Conservation (phyloP, 2,113 vertebrate species). For the Festucalex cinctus region DNA sequence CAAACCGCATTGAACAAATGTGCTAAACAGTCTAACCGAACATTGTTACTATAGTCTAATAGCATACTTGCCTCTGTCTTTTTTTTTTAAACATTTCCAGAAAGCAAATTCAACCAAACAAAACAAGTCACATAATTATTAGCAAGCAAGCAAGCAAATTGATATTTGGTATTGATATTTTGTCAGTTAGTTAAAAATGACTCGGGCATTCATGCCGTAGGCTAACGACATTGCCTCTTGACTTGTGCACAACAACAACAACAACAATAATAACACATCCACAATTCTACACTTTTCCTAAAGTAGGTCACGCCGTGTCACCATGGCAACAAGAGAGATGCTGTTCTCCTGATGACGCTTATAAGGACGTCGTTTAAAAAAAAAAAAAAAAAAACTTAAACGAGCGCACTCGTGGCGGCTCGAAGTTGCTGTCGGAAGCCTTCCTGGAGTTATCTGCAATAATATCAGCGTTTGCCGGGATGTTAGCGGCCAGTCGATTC, state of each 20-base stretch:
- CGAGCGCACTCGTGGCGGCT: not conserved
- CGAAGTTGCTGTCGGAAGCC: slow-evolving; percentile 2
- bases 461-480: slow-evolving; percentile 60
- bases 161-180: not conserved
- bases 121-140: not conserved
- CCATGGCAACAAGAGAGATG: slow-evolving; percentile 6
- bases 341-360: not conserved
- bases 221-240: not conserved
- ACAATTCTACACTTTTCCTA: not conserved
- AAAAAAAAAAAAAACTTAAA: slow-evolving; percentile 6
- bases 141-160: not conserved
- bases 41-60: no score
- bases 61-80: no score
- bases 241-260: not conserved
- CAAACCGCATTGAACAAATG: not conserved
- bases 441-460: slow-evolving; percentile 56
- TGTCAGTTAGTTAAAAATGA: not conserved
- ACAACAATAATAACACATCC: not conserved
- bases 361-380: not conserved
- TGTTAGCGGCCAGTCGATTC: slow-evolving; percentile 45
- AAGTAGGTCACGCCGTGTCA: not conserved
- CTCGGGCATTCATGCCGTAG: not conserved
- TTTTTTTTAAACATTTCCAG: no score
- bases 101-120: not conserved
- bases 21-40: not conserved